Evolutionary conservation across 2,797 vertebrate genomes (phyloP).

Genomic region (Muscicapa striata): DNA sequence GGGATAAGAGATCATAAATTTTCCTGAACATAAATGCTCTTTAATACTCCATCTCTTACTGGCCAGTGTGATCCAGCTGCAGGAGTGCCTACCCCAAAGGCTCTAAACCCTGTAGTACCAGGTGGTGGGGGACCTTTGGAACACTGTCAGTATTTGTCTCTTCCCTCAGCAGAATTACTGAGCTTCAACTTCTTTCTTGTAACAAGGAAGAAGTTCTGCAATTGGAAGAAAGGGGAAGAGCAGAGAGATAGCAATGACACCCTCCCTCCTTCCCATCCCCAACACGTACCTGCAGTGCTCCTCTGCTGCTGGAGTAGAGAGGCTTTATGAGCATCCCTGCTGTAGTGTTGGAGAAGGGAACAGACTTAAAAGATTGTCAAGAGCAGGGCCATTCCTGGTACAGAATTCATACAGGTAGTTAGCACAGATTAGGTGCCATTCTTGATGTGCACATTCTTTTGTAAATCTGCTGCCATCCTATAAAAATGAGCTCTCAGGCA

Average conservation of each 20-base stretch:
- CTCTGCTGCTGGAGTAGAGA: neutral
- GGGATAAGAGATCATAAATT: neutral
- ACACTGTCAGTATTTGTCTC: neutral
- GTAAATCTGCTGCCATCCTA: neutral
- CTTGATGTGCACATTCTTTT: neutral
- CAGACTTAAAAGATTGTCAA: neutral
- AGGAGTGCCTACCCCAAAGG: neutral
- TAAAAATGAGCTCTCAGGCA: neutral
- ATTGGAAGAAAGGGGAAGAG: neutral
- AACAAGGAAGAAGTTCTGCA: neutral
- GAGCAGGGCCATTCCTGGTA: neutral
- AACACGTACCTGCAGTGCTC: fast-evolving
- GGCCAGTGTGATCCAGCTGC: neutral
- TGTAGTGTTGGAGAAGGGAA: neutral
- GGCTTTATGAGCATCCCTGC: neutral
- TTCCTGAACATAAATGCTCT: neutral
- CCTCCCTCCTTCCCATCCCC: neutral
- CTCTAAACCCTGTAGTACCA: neutral
- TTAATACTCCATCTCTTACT: neutral
- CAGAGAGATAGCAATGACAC: neutral
- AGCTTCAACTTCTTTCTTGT: neutral
- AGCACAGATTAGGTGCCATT: neutral
- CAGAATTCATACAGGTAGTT: neutral
- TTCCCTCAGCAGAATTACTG: neutral
- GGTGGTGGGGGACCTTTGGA: neutral